These are phyloP conservation scores for Hydropotes inermis DNA, from an alignment of 2,113 vertebrate species.

Conservation along the genomic window DNA sequence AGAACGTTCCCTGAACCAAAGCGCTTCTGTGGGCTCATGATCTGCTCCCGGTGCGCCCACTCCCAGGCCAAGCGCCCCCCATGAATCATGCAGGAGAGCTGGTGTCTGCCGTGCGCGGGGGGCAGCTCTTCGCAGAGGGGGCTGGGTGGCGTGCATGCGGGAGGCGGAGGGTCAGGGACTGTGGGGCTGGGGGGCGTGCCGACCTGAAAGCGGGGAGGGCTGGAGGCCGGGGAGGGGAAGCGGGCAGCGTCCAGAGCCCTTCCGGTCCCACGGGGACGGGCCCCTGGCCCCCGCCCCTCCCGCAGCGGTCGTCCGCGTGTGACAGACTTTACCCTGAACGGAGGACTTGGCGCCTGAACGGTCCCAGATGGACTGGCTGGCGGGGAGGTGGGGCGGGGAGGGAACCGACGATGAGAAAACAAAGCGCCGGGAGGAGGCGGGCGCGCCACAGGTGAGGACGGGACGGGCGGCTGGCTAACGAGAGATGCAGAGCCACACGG, in stretches of 20 bases:
- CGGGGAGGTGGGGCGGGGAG: background rate
- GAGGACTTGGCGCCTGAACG: background rate
- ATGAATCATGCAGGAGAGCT: slow-evolving; percentile 33
- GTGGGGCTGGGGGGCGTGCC: background rate
- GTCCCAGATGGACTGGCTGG: slow-evolving; percentile 19
- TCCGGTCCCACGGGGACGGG: background rate
- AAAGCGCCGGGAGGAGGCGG: background rate
- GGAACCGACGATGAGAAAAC: background rate
- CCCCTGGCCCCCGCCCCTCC: background rate
- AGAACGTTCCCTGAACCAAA: slow-evolving; percentile 25
- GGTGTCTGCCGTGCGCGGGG: background rate
- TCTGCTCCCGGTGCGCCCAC: background rate
- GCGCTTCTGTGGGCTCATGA: slow-evolving; percentile 52
- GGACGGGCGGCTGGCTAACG: background rate
- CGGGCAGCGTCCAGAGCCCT: background rate
- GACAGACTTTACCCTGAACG: background rate
- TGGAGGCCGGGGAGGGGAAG: background rate
- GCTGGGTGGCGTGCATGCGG: rapidly evolving
- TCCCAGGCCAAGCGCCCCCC: slow-evolving; percentile 35
- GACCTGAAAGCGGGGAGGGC: background rate
- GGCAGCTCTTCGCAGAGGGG: rapidly evolving
- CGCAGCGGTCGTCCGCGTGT: background rate
- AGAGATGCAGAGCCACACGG: background rate
- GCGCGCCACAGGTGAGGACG: background rate
- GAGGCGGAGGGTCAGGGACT: background rate